Conservation (phyloP, 2,888 invertebrate species). For the Drosophila flavopinicola region DNA sequence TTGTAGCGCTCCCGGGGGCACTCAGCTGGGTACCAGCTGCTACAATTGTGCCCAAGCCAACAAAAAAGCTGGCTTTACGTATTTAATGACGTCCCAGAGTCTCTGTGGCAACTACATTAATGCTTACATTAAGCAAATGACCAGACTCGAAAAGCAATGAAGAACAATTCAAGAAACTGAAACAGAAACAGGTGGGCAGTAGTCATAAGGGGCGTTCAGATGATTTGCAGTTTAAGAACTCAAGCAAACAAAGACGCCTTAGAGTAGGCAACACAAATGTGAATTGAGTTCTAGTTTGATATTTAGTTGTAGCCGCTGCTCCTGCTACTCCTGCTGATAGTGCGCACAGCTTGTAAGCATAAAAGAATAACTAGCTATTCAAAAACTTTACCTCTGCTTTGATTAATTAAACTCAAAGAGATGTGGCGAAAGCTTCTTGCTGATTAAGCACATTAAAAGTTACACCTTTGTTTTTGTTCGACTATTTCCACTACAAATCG, state of each 20-base stretch:
- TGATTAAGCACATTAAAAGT: constrained; percentile 29
- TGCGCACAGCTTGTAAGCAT: no score
- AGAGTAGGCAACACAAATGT: constrained; percentile 1
- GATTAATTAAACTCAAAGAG: constrained; percentile 25
- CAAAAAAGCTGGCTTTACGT: constrained; percentile 49
- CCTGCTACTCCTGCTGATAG: no score
- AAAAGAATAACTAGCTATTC: no score
- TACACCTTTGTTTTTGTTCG: neutral
- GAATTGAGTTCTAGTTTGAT: no score
- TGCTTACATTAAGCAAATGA: constrained; percentile 37
- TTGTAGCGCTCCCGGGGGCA: constrained; percentile 35
- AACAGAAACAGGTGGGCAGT: neutral
- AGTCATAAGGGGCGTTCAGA: neutral
- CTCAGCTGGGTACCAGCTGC: constrained; percentile 31
- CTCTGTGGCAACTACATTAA: constrained; percentile 35
- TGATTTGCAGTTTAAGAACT: constrained; percentile 9
- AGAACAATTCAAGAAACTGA: neutral
- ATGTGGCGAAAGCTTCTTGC: constrained; percentile 29
- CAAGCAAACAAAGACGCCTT: constrained; percentile 4
- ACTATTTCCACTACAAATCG: constrained; percentile 35
- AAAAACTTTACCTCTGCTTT: constrained; percentile 7
- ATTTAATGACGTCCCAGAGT: constrained; percentile 54
- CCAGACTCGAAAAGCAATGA: constrained; percentile 6
- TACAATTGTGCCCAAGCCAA: constrained; percentile 1
- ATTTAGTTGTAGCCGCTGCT: no score